Base-by-base conservation (phyloP, 1,140 invertebrate species). In the Pachyrhynchus sulphureomaculatus region DNA sequence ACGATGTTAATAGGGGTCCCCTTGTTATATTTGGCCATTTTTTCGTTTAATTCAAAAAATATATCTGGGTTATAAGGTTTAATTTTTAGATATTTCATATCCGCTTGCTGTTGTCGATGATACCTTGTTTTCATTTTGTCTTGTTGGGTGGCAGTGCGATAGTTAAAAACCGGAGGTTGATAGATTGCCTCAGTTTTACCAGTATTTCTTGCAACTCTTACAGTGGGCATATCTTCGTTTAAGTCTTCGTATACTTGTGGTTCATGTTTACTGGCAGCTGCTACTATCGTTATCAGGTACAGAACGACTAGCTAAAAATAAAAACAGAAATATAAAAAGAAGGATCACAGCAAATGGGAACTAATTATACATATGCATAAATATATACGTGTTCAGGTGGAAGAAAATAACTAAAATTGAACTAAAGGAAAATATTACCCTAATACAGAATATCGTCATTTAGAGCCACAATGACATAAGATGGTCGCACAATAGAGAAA, bases 211-310 rank as follows among this genome's bases (percentile, higher is more conserved):
- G 47, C 37, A 23, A 21, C 54, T 65, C 68, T 44, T 24, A 49
- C 9, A 13, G 42, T 49, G 13, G 37, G 34, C 18, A 32, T 20
- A 12, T 26, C 10, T 17, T 72, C 70, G 24, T 61, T 36, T 29
- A 62, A 32, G 8, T 64, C 41, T 66, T 71, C 71, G 21, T 69
- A 49, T 10, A 72, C 71, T 61, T 68, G 47, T 12, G 66, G 69
- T 17, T 41, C 39, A 20, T 64, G 60, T 33, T 26, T 57, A 8
- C 32, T 23, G 5, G 32, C 20, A 18, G 36, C 36, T 13, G 45
- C 15, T 36, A 29, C 32, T 15, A 41, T 45, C 37, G 44, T 47
- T 21, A 33, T 52, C 21, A 62, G 24, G 33, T 18, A 54, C 21
- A 65, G 4, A 15, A 66, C 9, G 51, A 64, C 17, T 51, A 64